Evolutionary conservation across 1,140 invertebrate genomes (phyloP).

Genomic region (Belonocnema kinseyi): DNA sequence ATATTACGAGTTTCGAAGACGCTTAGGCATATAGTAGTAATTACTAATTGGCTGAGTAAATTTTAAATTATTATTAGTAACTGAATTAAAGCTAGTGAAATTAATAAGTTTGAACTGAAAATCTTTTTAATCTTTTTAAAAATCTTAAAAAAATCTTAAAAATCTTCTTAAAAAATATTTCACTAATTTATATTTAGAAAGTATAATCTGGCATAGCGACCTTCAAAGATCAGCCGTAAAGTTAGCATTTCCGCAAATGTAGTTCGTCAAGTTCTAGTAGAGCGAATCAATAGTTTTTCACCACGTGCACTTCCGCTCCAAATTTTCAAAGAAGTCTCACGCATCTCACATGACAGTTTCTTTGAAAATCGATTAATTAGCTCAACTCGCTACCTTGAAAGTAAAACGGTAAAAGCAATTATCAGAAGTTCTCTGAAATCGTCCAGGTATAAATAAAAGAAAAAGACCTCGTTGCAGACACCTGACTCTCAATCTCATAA

Average conservation of each 20-base stretch:
- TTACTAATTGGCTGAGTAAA: too few relatives aligned
- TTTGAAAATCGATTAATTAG: slow-evolving; percentile 7
- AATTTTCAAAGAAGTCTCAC: slow-evolving; percentile 3
- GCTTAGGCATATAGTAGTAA: too few relatives aligned
- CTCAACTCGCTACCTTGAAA: neutral
- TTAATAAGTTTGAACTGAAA: too few relatives aligned
- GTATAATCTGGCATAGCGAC: neutral
- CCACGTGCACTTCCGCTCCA: neutral
- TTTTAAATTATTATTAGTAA: too few relatives aligned
- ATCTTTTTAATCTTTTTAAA: too few relatives aligned
- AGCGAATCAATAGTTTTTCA: neutral
- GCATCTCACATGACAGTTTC: neutral
- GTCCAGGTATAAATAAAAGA: neutral
- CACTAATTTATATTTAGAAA: too few relatives aligned
- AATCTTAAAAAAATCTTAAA: too few relatives aligned
- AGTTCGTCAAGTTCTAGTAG: neutral
- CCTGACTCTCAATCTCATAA: slow-evolving; percentile 20
- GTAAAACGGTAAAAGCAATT: neutral
- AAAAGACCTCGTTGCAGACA: neutral
- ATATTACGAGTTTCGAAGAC: too few relatives aligned
- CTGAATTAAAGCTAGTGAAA: too few relatives aligned
- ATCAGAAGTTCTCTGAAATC: neutral
- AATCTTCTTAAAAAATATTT: too few relatives aligned
- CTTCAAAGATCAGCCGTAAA: neutral
- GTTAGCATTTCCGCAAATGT: neutral